phyloP scores from a whole-genome alignment of 2,113 vertebrate genomes.

The Promerops cafer region DNA sequence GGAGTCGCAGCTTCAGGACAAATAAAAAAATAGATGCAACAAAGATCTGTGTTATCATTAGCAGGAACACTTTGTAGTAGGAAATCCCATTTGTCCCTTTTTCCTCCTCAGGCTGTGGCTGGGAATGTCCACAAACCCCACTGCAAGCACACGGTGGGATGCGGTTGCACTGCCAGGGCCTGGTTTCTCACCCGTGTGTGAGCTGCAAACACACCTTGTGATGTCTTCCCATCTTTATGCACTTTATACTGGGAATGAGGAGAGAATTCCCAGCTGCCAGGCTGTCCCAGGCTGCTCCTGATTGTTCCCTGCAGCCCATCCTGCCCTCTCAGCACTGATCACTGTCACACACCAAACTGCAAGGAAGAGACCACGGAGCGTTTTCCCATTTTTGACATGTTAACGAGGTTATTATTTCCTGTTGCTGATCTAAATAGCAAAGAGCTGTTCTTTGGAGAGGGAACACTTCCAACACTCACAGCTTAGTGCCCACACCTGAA shows the following conservation, averaged over 20 bases:
- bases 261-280: background rate
- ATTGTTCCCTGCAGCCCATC: background rate
- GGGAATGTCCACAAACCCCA: background rate
- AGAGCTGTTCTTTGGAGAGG: background rate
- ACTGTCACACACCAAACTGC: background rate
- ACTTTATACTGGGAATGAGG: background rate
- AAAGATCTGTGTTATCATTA: background rate
- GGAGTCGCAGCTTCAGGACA: background rate
- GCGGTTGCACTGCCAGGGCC: background rate
- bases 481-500: background rate
- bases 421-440: conserved; percentile 31
- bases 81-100: background rate
- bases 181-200: accelerated
- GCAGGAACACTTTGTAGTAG: background rate
- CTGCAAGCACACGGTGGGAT: accelerated
- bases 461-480: background rate
- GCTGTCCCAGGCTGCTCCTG: background rate
- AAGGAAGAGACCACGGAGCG: background rate
- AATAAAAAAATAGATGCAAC: background rate
- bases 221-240: accelerated
- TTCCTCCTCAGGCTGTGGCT: accelerated
- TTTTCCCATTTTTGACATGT: conserved; percentile 37
- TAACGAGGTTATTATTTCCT: conserved; percentile 46
- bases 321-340: background rate
- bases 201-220: background rate